Base-by-base conservation (phyloP, 1,140 invertebrate genomes). In the Reticulitermes speratus region DNA sequence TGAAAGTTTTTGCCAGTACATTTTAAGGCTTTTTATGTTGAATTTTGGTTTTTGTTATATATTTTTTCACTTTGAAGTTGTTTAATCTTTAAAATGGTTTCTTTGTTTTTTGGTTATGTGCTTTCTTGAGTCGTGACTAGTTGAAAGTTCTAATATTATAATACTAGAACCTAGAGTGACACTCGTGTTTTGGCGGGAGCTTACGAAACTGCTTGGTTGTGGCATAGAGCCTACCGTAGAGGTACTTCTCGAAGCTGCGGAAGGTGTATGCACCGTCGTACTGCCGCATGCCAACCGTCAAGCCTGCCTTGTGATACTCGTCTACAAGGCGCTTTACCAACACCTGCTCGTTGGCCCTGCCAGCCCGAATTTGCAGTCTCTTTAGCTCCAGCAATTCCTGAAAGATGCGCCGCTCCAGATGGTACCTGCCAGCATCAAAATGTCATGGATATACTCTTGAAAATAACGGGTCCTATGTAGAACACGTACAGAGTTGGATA, bases 331-430 rank as follows among this genome's bases (percentile, higher is more conserved):
- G 93, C 90, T 98, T 98, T 0, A 98, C 97, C 23, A 98, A 91
- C 83, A 98, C 94, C 44, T 96, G 94, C 91, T 99, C 98, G 89
- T 98, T 98, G 12, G 96, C 93, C 91, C 96, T 95, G 30, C 96
- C 96, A 84, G 96, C 96, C 88, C 97, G 94, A 87, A 99, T 98
- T 91, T 99, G 98, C 85, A 98, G 92, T 86, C 97, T 93, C 90
- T 99, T 99, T 38, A 99, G 90, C 90, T 99, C 97, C 89, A 98
- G 94, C 85, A 99, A 91, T 90, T 99, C 97, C 89, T 98, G 97
- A 91, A 99, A 99, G 88, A 99, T 97, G 89, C 97, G 96, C 86
- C 97, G 93, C 90, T 99, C 98, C 88, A 97, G 93, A 88, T 98
- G 96, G 91, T 98, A 98, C 90, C 97, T 94, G 84, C 21, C 85